Conservation (phyloP, 2,888 invertebrate genomes). For the Eristalinus sepulchralis region DNA sequence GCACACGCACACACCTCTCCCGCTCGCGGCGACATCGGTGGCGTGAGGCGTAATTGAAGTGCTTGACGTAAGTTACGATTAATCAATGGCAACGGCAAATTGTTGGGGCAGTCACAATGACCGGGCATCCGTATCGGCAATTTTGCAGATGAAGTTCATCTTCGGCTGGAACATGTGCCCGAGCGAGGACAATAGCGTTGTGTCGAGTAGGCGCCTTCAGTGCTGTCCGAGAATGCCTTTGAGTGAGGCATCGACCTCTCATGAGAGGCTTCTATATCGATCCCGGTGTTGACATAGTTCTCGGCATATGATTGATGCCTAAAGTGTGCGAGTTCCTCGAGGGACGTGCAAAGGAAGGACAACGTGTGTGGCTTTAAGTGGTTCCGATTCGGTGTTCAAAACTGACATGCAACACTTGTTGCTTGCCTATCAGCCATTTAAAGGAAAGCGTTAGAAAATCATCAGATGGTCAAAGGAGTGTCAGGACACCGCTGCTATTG, state of each 20-base stretch:
- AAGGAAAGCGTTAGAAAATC: too few species aligned
- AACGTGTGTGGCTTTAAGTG: neutral
- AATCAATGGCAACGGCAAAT: slow-evolving; percentile 41
- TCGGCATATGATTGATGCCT: neutral
- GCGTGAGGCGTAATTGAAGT: slow-evolving; percentile 13
- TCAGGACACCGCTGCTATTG: too few species aligned
- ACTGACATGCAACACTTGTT: too few species aligned
- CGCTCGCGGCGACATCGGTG: neutral
- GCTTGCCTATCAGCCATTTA: too few species aligned
- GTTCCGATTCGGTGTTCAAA: neutral
- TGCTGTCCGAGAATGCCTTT: too few species aligned
- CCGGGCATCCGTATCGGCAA: neutral
- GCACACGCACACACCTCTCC: neutral
- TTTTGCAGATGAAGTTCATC: neutral
- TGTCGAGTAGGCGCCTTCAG: neutral
- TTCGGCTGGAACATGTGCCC: neutral
- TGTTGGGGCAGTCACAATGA: neutral
- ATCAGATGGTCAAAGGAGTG: too few species aligned
- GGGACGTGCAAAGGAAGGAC: neutral
- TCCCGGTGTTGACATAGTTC: neutral
- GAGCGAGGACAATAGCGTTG: neutral
- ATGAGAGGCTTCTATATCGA: neutral
- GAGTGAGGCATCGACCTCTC: too few species aligned
- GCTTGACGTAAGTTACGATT: slow-evolving; percentile 34
- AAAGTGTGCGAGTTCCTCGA: neutral